Evolutionary conservation across 2,113 vertebrate species (phyloP).

Genomic region (Cottus gobio): DNA sequence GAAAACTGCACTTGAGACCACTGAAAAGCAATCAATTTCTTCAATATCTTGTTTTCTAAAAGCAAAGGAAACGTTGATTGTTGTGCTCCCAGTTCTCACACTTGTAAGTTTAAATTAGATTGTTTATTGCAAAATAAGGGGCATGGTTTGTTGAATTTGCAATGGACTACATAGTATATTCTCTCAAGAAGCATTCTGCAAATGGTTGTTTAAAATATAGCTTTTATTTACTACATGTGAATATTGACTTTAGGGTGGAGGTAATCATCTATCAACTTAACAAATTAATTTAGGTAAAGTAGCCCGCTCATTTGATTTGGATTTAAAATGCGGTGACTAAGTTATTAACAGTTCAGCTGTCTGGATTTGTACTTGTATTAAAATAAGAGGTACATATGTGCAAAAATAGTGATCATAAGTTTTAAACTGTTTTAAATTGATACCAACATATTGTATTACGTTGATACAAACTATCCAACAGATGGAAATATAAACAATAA

Average conservation of each 20-base stretch:
- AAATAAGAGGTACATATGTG: neutral
- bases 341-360: neutral
- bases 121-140: slow-evolving; percentile 36
- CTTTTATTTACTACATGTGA: slow-evolving; percentile 13
- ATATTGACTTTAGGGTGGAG: neutral
- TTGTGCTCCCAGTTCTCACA: slow-evolving; percentile 26
- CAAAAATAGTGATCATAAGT: slow-evolving; percentile 1
- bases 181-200: neutral
- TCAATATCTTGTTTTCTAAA: slow-evolving; percentile 17
- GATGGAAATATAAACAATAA: slow-evolving; percentile 9
- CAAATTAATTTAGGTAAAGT: slow-evolving; percentile 4
- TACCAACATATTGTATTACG: slow-evolving; percentile 2
- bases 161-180: neutral
- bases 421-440: slow-evolving; percentile 2
- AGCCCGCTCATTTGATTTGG: neutral
- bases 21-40: slow-evolving; percentile 27
- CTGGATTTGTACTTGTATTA: neutral
- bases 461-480: neutral
- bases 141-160: slow-evolving; percentile 17
- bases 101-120: slow-evolving; percentile 13
- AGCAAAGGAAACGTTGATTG: slow-evolving; percentile 18
- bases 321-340: neutral
- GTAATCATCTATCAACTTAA: neutral
- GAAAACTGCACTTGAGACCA: slow-evolving; percentile 4
- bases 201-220: slow-evolving; percentile 15